phyloP scores from a whole-genome alignment of 2,888 invertebrate genomes.

The Agrenia bidenticulata region DNA sequence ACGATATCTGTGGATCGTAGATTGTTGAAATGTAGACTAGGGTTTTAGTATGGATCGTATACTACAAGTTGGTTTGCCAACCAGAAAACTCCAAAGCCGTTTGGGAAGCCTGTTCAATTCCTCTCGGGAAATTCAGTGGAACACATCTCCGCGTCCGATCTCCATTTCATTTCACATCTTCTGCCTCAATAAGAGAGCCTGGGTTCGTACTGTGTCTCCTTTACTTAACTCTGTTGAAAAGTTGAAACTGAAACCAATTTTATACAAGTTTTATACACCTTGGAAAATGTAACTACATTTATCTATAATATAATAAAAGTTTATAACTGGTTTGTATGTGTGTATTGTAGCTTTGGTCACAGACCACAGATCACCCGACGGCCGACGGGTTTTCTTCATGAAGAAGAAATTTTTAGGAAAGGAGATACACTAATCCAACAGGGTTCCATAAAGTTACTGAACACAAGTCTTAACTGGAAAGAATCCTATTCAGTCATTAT shows the following conservation, averaged over 20 bases:
- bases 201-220: no score
- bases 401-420: no score
- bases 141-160: constrained; percentile 30
- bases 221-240: no score
- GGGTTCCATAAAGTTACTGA: constrained; percentile 4
- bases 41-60: not conserved
- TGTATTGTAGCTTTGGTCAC: constrained; percentile 1
- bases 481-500: not conserved
- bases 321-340: constrained; percentile 7
- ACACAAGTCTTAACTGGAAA: not conserved
- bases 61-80: not conserved
- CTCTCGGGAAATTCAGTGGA: constrained; percentile 37
- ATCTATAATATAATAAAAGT: not conserved
- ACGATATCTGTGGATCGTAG: no score
- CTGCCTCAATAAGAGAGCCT: no score
- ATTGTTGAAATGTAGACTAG: no score
- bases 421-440: not conserved
- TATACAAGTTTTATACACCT: no score
- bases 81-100: not conserved
- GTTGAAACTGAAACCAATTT: no score
- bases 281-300: no score
- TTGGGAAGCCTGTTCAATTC: constrained; percentile 39
- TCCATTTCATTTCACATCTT: not conserved
- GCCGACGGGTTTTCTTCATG: not conserved
- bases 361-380: constrained; percentile 11